Evolutionary conservation across 2,888 invertebrate species (phyloP), one percentile per base, ranked within the genome.

Genomic region (Iphiclides podalirius): DNA sequence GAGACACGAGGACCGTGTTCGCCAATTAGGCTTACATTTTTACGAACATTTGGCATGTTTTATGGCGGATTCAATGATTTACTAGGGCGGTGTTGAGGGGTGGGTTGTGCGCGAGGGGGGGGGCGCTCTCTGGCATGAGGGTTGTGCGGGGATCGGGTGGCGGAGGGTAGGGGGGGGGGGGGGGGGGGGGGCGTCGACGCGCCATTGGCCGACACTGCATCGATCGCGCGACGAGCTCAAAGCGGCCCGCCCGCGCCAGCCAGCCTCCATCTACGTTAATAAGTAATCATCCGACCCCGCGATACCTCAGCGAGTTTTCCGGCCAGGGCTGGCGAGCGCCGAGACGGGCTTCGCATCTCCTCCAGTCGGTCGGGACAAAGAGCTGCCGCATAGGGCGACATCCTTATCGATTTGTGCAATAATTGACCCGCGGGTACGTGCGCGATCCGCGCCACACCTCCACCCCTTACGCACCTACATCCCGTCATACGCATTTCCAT

Each of bases 191-290:
- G 82, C 79, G 81, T 76, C 66, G 70, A 77, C 78, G 75, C 85
- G 89, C 89, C 79, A 89, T 89, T 89, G 89, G 89, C 80, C 80
- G 82, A 70, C 73, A 66, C 79, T 67, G 79, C 86, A 89, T 88
- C 88, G 88, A 89, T 88, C 88, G 86, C 76, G 65, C 78, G 79
- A 72, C 78, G 80, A 79, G 78, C 80, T 80, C 74, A 59, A 59
- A 72, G 78, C 77, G 82, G 74, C 86, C 85, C 84, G 84, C 85
- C 87, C 85, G 85, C 71, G 78, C 78, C 80, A 74, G 72, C 81
- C 83, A 78, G 78, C 85, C 88, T 85, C 86, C 87, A 86, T 85
- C 88, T 84, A 87, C 86, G 87, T 87, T 88, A 88, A 88, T 88
- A 88, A 88, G 88, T 87, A 88, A 87, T 88, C 86, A 85, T 85